A percentile compares a stretch with the other conserved stretches of the same genome.
These are phyloP conservation scores for Drosophila kepulauana DNA, from an alignment of 1,140 invertebrate genomes.

Conservation along the genomic window DNA sequence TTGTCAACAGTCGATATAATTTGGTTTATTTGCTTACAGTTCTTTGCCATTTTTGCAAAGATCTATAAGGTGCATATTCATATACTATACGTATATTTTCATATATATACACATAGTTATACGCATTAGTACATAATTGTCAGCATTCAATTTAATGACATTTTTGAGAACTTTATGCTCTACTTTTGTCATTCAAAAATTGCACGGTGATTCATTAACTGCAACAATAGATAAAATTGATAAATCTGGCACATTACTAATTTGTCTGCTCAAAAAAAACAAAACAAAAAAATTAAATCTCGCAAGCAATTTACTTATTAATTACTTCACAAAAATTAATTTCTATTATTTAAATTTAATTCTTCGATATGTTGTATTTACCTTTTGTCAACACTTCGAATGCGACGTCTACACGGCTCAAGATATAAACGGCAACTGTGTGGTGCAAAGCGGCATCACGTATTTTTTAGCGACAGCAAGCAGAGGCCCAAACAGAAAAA, in stretches of 20 bases:
- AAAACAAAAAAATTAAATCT: slow-evolving; percentile 26
- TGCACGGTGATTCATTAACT: slow-evolving; percentile 7
- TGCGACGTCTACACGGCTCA: slow-evolving; percentile 5
- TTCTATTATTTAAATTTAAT: slow-evolving; percentile 2
- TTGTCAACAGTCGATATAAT: not conserved
- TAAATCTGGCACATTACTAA: slow-evolving; percentile 1
- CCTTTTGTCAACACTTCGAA: slow-evolving; percentile 31
- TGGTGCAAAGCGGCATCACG: not conserved
- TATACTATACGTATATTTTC: not conserved
- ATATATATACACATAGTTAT: not conserved
- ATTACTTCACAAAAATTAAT: slow-evolving; percentile 19
- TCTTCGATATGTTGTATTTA: slow-evolving; percentile 55
- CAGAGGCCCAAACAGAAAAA: not conserved
- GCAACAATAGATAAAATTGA: slow-evolving; percentile 7
- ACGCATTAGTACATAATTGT: too few species aligned
- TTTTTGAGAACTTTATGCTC: not conserved
- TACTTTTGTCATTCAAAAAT: not conserved
- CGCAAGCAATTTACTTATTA: slow-evolving; percentile 1
- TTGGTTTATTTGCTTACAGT: not conserved
- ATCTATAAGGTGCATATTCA: not conserved
- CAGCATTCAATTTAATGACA: too few species aligned
- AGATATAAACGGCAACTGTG: slow-evolving; percentile 10
- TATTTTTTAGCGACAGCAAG: slow-evolving; percentile 1
- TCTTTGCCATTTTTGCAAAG: not conserved
- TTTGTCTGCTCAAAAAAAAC: slow-evolving; percentile 12